Conservation (phyloP, 2,113 vertebrate species). For the Natator depressus region DNA sequence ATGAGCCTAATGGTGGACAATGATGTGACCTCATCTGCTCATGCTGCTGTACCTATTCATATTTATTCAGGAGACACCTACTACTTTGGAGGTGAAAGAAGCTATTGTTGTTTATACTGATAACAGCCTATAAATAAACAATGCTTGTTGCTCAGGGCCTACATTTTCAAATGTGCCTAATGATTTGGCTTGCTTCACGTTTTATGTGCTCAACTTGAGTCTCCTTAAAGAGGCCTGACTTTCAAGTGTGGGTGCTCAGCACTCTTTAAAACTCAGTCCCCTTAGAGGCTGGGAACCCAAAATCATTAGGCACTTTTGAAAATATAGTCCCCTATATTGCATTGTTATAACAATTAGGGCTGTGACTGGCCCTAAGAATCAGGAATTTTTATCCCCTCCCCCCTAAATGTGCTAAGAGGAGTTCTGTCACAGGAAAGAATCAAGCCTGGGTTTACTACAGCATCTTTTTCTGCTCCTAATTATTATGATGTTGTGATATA, state of each 20-base stretch:
- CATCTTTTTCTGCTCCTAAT: background rate
- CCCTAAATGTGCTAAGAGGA: background rate
- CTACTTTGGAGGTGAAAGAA: constrained; percentile 89
- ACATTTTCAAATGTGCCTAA: background rate
- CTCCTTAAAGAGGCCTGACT: background rate
- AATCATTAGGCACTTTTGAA: background rate
- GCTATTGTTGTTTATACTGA: background rate
- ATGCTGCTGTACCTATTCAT: constrained; percentile 75
- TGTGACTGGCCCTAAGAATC: background rate
- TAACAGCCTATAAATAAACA: background rate
- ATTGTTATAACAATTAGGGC: background rate
- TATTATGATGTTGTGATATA: background rate
- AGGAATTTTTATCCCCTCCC: no score
- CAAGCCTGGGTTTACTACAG: background rate
- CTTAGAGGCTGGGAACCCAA: background rate
- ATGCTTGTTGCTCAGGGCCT: background rate
- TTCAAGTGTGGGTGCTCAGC: background rate
- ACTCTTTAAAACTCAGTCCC: background rate
- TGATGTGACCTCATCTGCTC: constrained; percentile 68
- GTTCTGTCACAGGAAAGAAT: background rate
- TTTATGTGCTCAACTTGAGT: background rate
- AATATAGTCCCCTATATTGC: background rate
- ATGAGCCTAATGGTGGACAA: constrained; percentile 84
- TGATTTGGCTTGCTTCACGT: background rate
- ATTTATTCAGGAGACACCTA: constrained; percentile 74